Base-by-base conservation (phyloP, 1,140 invertebrate species). In the Andricus grossulariae region DNA sequence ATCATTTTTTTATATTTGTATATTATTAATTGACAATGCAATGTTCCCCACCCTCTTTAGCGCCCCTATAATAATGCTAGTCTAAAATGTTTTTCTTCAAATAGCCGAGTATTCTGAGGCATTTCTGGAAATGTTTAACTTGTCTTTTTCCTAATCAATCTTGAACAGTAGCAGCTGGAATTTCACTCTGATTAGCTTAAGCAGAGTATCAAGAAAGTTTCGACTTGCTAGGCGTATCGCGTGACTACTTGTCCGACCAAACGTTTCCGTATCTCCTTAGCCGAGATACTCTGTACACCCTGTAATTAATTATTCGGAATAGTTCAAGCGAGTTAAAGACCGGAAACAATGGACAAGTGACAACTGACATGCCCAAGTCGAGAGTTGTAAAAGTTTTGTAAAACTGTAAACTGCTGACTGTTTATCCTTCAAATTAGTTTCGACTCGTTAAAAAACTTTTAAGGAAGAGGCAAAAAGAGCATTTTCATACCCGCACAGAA, bases 391-490 rank as follows among this genome's bases (percentile, higher is more conserved):
- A 66, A 66, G 32, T 39, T 66, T 25, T 25, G 25, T 5, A 32
- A 66, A 66, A 66, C 60, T 16, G 16, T 39, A 21, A 32, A 66
- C 25, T 66, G 60, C 25, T 32, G 8, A 32, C 21, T 66, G 32
- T 66, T 66, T 66, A 66, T 66, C 32, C 60, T 66, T 39, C 25
- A 66, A 66, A 66, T 66, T 66, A 66, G 60, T 66, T 66, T 66
- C 60, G 60, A 66, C 60, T 66, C 60, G 60, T 66, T 66, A 39
- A 32, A 66, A 66, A 66, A 66, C 21, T 66, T 66, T 66, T 39
- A 39, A 66, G n/a, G 13, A 66, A 66, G 25, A 32, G 11, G 12
- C 15, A 39, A 39, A 66, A 32, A 66, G 25, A 7, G 32, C 32
- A n/a, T 66, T 39, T 66, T 39, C 39, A 45, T 66, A 16, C 32